Evolutionary conservation across 2,113 vertebrate genomes (phyloP).

Genomic region (Nansenia antarctica): DNA sequence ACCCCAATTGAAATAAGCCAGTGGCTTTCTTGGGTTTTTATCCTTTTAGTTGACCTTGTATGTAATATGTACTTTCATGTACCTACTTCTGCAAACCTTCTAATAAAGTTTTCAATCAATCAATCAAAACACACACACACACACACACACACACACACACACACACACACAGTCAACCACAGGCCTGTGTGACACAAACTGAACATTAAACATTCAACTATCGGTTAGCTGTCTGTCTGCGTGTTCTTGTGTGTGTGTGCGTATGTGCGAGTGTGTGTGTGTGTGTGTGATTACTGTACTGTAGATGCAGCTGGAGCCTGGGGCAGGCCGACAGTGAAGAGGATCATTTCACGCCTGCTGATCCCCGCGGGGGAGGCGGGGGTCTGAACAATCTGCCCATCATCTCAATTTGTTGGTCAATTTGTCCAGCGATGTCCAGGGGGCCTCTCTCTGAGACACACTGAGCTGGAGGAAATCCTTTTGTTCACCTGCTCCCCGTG

Average conservation of each 20-base stretch:
- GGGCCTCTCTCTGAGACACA: not conserved
- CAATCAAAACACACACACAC: too few relatives aligned
- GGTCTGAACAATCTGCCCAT: not conserved
- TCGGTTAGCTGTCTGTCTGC: not conserved
- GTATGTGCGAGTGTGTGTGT: too few relatives aligned
- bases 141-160: not conserved
- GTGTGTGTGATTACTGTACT: too few relatives aligned
- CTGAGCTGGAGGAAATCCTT: not conserved
- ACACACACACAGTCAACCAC: constrained; percentile 1
- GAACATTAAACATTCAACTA: not conserved
- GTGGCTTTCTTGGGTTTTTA: too few relatives aligned
- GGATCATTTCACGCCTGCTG: not conserved
- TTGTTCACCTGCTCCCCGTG: not conserved
- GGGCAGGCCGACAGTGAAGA: not conserved
- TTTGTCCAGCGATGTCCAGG: not conserved
- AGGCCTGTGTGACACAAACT: not conserved
- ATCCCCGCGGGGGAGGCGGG: not conserved
- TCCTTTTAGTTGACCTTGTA: too few relatives aligned
- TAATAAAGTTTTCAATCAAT: too few relatives aligned
- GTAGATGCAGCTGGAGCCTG: not conserved
- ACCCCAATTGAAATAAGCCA: too few relatives aligned
- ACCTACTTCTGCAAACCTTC: too few relatives aligned
- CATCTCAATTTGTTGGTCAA: not conserved
- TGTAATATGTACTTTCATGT: too few relatives aligned
- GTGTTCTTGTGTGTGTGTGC: not conserved